A percentile compares a stretch with the other conserved stretches of the same genome.
Conservation (phyloP, 1,140 invertebrate species). For the Lysiphlebus fabarum region DNA sequence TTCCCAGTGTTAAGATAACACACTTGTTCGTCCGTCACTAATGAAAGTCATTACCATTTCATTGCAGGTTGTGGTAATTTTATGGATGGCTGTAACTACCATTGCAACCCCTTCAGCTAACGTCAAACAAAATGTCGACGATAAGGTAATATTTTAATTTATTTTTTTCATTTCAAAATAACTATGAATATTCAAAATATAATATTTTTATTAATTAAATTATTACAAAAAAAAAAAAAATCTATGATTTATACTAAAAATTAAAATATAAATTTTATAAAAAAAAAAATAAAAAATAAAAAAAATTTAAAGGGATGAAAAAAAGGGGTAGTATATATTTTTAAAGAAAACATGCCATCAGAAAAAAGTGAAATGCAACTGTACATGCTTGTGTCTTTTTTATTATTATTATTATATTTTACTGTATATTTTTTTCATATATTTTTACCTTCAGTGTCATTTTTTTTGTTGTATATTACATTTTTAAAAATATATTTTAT, state of each 20-base stretch:
- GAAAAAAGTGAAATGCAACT: conserved; percentile 29
- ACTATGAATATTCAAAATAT: too few species aligned
- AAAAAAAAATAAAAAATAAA: too few species aligned
- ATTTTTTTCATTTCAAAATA: not conserved
- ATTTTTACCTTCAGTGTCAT: too few species aligned
- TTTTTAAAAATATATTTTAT: too few species aligned
- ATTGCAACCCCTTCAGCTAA: conserved; percentile 44
- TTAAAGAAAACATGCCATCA: too few species aligned
- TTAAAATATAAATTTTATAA: too few species aligned
- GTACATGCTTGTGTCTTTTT: too few species aligned
- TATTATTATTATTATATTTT: conserved; percentile 24
- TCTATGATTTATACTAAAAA: too few species aligned
- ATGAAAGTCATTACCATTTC: conserved; percentile 26
- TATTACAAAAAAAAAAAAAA: not conserved
- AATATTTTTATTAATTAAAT: not conserved
- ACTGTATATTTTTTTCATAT: too few species aligned
- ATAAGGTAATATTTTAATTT: conserved; percentile 40
- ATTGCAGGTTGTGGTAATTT: conserved; percentile 41
- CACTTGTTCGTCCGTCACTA: conserved; percentile 19
- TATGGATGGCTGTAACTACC: conserved; percentile 35
- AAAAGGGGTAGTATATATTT: too few species aligned
- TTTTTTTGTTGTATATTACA: too few species aligned
- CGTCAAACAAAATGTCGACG: conserved; percentile 40
- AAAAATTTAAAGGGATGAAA: too few species aligned
- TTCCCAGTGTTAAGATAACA: not conserved